Conservation (phyloP, 1,140 invertebrate genomes). For the Drosophila ambigua region DNA sequence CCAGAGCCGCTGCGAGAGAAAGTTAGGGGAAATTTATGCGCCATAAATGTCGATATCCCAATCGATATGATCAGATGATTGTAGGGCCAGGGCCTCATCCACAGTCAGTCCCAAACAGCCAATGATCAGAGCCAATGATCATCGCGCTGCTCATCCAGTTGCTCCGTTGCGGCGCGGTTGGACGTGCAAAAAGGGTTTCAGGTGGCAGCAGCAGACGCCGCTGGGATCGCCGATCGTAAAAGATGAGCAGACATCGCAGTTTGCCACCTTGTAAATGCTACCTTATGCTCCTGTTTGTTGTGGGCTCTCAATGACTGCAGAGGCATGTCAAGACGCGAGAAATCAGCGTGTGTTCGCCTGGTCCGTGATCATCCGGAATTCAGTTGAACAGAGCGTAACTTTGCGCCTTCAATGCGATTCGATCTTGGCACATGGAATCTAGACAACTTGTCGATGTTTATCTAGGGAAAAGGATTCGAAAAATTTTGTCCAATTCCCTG, state of each 20-base stretch:
- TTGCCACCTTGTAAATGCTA: too few species aligned
- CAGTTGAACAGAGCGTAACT: not conserved
- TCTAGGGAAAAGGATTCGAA: too few species aligned
- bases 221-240: conserved; percentile 19
- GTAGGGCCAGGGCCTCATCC: conserved; percentile 1
- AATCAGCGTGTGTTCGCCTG: not conserved
- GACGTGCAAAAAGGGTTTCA: conserved; percentile 21
- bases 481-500: too few species aligned
- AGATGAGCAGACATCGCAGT: too few species aligned
- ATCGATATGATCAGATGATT: conserved; percentile 31
- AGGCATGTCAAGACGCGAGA: not conserved
- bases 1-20: conserved; percentile 27
- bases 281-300: conserved; percentile 18
- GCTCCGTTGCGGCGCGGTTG: not conserved
- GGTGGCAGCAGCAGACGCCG: conserved; percentile 37
- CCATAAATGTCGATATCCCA: conserved; percentile 71
- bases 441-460: too few species aligned
- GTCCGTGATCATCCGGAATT: not conserved
- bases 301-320: conserved; percentile 11
- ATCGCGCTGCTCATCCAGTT: not conserved
- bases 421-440: too few species aligned
- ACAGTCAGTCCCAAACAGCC: too few species aligned
- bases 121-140: conserved; percentile 1
- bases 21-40: conserved; percentile 71
- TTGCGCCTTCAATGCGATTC: too few species aligned